Evolutionary conservation across 2,113 vertebrate genomes (phyloP), one percentile per base, ranked within the genome.

Genomic region (Nothobranchius furzeri): DNA sequence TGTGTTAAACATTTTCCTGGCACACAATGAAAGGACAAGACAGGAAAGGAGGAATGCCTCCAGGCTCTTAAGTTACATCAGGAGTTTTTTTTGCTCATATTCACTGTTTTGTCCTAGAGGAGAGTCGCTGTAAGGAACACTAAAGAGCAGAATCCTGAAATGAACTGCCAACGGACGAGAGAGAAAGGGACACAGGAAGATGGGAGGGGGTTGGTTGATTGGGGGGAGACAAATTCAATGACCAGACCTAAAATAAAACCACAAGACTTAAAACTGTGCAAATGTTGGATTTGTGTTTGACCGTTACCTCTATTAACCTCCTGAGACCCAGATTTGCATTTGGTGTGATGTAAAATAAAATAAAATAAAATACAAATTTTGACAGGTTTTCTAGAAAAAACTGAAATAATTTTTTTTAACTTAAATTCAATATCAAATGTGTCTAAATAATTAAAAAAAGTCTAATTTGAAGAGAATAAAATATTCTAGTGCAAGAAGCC

Each of bases 101-200:
- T 73, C 67, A 68, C 53, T 24, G 71, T 72, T 88, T 85, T 80
- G 70, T 87, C 81, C 78, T 75, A 66, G 52, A 85, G 79, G 73
- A 81, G 60, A 82, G 67, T 45, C 79, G 82, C 75, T 86, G 78
- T 87, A 85, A 85, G 80, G 61, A 88, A 73, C 77, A 82, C 66
- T 86, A 84, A 81, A 88, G 70, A 82, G 75, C 61, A 72, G 62
- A 81, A 85, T 87, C 77, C 68, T 75, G 78, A 58, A 67, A 75
- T 76, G 68, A 61, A 60, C 59, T 68, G 66, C 75, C 70, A 72
- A 70, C 4, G 48, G 64, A 79, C 52, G 47, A 57, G 36, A 69
- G 51, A 55, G 37, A 48, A 54, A 40, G 47, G 49, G 51, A 64
- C 45, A 36, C 59, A 42, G 42, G 47, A 53, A 51, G 52, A 55